Evolutionary conservation across 2,888 invertebrate species (phyloP), one percentile per base, ranked within the genome.

Genomic region (Scotopteryx bipunctaria): DNA sequence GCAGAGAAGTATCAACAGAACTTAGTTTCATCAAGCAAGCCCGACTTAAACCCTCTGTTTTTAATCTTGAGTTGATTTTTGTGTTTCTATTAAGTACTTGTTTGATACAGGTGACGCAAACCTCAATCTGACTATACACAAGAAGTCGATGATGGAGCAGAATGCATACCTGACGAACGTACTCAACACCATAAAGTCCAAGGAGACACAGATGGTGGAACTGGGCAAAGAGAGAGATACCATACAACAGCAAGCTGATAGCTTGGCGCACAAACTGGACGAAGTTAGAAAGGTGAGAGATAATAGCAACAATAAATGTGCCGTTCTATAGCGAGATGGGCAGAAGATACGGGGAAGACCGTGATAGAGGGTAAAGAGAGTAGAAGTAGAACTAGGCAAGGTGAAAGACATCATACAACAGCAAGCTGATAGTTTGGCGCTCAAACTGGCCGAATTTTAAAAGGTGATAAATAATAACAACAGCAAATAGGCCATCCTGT

Each of bases 91-190:
- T n/a, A n/a, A n/a, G n/a, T n/a, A n/a, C n/a, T n/a, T n/a, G n/a
- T n/a, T n/a, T n/a, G n/a, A n/a, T n/a, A 0, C 91, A 0, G 93
- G 93, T 5, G 86, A 83, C 14, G 93, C 93, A 0, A 93, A 92
- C 61, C 69, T 93, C 23, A 84, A 86, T 33, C 57, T 93, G 14
- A 91, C 91, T 0, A 84, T 88, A 5, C 91, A 92, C 50, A 93
- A 93, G 55, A 91, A 92, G 50, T 83, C 89, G 0, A 76, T 94
- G 68, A 85, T 88, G 65, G 86, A 91, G 3, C 91, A 93, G 57
- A 86, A 91, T 48, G 55, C 63, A 0, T 86, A 88, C 36, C 72
- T 92, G 19, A 76, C 76, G 0, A 74, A 76, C 15, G 73, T 93
- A 0, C 61, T 87, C 21, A 74, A 77, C 0, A 77, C 82, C 0